Base-by-base conservation (phyloP, 2,888 invertebrate species). In the Thereva nobilitata region DNA sequence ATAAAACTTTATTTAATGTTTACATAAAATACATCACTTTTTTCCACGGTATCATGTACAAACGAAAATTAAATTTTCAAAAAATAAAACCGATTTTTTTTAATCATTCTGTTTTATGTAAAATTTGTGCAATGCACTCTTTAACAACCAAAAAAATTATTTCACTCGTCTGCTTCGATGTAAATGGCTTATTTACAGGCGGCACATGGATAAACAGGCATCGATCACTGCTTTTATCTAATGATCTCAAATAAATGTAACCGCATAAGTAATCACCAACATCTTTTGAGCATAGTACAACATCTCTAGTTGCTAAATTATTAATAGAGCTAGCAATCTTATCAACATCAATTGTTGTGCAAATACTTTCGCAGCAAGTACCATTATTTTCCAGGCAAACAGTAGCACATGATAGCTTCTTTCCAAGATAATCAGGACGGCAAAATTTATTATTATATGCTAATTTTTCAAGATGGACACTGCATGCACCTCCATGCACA, bases 171-270 rank as follows among this genome's bases (percentile, higher is more conserved):
- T 88, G 83, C 23, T 80, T 69, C 2, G 84, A 84, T n/a, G 84
- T 78, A 74, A 88, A 90, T 0, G 88, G 87, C 67, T 84, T 77
- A 69, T 85, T 76, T 54, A 90, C 75, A 0, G 86, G 86, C 10
- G 93, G 92, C 1, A 93, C 91, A 80, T 93, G 93, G 37, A 92
- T 82, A 78, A 93, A 92, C n/a, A 91, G 79, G 37, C 86, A 83
- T 64, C 85, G 82, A 5, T 78, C 74, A 10, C 77, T 76, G 77
- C 89, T 82, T 44, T 86, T 83, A 73, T 84, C 84, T 59, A 93
- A 79, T 0, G 92, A 92, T 67, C 86, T 86, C 75, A 88, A 88
- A 80, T 87, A 92, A 67, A 86, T 88, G 76, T 88, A 93, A 75
- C 92, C 92, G 77, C 93, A 93, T 4, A 93, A 80, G 77, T 88